phyloP scores from a whole-genome alignment of 2,888 invertebrate species.

The Cryptus armator region DNA sequence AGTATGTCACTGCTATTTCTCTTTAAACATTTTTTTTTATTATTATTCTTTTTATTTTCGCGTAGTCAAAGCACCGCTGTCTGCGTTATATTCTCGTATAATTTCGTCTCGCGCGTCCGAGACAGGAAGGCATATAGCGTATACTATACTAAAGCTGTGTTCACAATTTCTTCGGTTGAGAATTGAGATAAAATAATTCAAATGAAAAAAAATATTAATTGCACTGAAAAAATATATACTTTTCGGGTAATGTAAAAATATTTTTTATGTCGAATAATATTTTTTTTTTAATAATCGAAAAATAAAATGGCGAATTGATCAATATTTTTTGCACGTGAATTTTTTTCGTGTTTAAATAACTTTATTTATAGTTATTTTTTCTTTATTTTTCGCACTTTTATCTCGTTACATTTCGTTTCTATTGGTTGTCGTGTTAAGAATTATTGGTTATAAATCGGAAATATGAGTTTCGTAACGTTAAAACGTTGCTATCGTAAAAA shows the following conservation, averaged over 20 bases:
- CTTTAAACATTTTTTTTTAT: conserved; percentile 18
- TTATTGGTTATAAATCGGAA: not conserved
- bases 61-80: conserved; percentile 62
- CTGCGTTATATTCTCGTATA: conserved; percentile 57
- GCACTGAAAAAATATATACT: too few species aligned
- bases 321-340: too few species aligned
- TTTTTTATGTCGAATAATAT: too few species aligned
- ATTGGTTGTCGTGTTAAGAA: not conserved
- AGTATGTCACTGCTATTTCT: conserved; percentile 38
- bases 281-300: too few species aligned
- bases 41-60: conserved; percentile 54
- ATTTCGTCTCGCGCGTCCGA: conserved; percentile 54
- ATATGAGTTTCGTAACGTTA: not conserved
- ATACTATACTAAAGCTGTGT: conserved; percentile 29
- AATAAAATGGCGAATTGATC: too few species aligned
- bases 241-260: too few species aligned
- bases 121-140: conserved; percentile 46
- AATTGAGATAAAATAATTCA: not conserved
- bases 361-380: too few species aligned
- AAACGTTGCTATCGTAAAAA: not conserved
- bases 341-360: too few species aligned
- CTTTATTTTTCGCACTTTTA: not conserved
- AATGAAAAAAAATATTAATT: not conserved
- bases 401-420: not conserved
- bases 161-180: conserved; percentile 5